Evolutionary conservation across 2,113 vertebrate genomes (phyloP).

Genomic region (Mustelus asterias): DNA sequence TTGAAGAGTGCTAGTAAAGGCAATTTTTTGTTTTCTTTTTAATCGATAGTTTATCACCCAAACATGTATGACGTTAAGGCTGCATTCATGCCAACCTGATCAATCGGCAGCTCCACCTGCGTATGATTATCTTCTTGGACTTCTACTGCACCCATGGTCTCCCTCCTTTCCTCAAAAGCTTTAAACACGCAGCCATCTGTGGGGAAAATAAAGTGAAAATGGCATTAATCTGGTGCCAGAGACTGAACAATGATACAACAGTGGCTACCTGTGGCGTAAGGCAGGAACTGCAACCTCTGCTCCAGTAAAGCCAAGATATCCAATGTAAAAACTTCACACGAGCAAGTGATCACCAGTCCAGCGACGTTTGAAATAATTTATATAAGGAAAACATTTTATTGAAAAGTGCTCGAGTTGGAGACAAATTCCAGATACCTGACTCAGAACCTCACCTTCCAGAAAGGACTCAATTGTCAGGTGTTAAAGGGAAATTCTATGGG

Average conservation of each 20-base stretch:
- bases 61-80: background rate
- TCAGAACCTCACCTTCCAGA: background rate
- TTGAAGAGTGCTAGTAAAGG: background rate
- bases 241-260: conserved; percentile 46
- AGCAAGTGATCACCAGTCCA: background rate
- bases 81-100: conserved; percentile 56
- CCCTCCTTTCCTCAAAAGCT: conserved; percentile 54
- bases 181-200: conserved; percentile 67
- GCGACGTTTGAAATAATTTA: background rate
- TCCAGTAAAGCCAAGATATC: background rate
- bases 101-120: conserved; percentile 61
- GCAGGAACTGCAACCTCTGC: conserved; percentile 46
- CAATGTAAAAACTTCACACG: background rate
- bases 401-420: background rate
- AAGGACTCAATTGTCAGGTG: background rate
- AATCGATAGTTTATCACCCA: background rate
- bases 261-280: conserved; percentile 68
- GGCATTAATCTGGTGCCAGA: conserved; percentile 45
- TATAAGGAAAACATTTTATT: background rate
- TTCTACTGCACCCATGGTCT: conserved; percentile 58
- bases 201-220: conserved; percentile 37
- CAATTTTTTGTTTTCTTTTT: background rate
- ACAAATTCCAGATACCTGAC: background rate
- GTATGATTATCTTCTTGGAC: conserved; percentile 63
- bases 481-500: background rate